Conservation (phyloP, 2,888 invertebrate species). For the Eristalis intricaria region DNA sequence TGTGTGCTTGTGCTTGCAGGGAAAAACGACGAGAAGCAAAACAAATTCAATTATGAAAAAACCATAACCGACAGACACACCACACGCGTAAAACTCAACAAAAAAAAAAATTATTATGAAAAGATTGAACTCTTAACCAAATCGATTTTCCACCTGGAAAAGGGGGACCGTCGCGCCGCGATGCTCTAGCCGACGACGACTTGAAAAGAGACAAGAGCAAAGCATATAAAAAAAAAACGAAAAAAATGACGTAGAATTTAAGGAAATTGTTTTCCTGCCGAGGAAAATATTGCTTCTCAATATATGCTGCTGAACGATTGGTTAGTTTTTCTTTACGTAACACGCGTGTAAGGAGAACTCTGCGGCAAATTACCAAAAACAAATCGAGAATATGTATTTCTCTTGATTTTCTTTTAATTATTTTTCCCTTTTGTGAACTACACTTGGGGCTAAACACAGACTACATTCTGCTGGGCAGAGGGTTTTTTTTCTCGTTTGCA, state of each 20-base stretch:
- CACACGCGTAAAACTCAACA: slow-evolving; percentile 52
- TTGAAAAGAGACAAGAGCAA: slow-evolving; percentile 19
- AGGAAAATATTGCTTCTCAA: not conserved
- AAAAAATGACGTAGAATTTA: not conserved
- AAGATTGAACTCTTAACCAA: slow-evolving; percentile 58
- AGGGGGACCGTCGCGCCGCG: slow-evolving; percentile 40
- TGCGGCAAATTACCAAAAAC: not conserved
- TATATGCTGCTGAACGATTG: not conserved
- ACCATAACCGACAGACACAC: slow-evolving; percentile 45
- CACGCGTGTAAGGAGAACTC: slow-evolving; percentile 17
- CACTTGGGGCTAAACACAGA: slow-evolving; percentile 48
- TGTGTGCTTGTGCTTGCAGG: slow-evolving; percentile 1
- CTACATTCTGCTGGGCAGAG: slow-evolving; percentile 49
- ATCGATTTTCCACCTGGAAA: slow-evolving; percentile 75
- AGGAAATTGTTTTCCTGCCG: not conserved
- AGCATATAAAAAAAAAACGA: slow-evolving; percentile 7
- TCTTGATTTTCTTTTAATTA: not conserved
- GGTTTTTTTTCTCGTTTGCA: slow-evolving; percentile 50
- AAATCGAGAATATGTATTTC: slow-evolving; percentile 14
- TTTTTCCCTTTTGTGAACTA: slow-evolving; percentile 16
- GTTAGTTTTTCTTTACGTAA: slow-evolving; percentile 50
- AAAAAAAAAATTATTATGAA: slow-evolving; percentile 13
- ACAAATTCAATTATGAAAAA: slow-evolving; percentile 50
- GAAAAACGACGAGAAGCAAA: slow-evolving; percentile 1
- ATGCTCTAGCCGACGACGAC: slow-evolving; percentile 32